Base-by-base conservation (phyloP, 2,113 vertebrate genomes). In the Halichoeres trimaculatus region DNA sequence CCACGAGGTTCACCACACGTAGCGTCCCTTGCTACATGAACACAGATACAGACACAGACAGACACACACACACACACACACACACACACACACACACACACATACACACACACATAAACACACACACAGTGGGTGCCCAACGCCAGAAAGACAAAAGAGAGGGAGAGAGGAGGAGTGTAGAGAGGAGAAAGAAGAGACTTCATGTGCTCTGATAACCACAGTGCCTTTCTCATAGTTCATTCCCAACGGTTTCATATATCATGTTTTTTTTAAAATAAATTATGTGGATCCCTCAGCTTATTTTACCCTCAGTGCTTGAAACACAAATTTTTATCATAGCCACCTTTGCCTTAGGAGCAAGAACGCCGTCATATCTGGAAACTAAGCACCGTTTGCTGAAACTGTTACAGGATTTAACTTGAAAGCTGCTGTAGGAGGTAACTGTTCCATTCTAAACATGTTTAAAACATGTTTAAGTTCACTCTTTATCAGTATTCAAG, bases 1-100 rank as follows among this genome's bases (percentile, higher is more conserved):
- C 78, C 97, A 97, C 0, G 95, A 98, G 93, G 78, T 98, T 24
- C 96, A 97, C 87, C 95, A 98, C 70, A 96, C 95, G 3, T 98
- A 96, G 93, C 86, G 7, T 36, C 43, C 1, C 8, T 26, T 1
- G 7, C 47, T 22, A 16, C 19, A 48, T 30, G 19, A 41, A 73
- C 61, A 22, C 16, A 2, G 10, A 80, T 4, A 75, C 30, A 30
- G 3, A 30, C 30, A 73, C 57, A 22, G 12, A 2, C 8, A 80
- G 3, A 74, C 19, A 56, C 51, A 12, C n/a, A n/a, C n/a, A 73
- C 61, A 22, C 16, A 2, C 8, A 80, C 5, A 75, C 30, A 30
- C 30, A 30, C 30, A 73, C 57, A 22, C 16, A 2, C 8, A 80
- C n/a, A 73, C 61, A 22, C 16, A 2, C 8, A 80, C 5, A 75